A percentile compares a stretch with the other conserved stretches of the same genome.
These are phyloP conservation scores for Protobothrops mucrosquamatus DNA, from an alignment of 2,113 vertebrate genomes.

Conservation along the genomic window DNA sequence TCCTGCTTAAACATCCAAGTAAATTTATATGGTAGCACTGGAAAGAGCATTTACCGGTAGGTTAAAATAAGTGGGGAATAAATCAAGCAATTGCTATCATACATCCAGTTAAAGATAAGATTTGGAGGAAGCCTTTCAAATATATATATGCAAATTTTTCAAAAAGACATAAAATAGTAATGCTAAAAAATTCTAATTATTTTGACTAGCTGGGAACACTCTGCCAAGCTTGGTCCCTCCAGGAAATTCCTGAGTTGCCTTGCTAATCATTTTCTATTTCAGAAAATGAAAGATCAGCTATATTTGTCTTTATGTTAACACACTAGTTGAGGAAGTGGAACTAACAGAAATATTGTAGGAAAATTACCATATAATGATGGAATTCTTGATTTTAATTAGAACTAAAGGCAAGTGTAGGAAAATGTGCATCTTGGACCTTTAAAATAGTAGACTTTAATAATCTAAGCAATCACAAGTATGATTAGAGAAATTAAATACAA, in stretches of 20 bases:
- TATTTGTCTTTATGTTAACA: background rate
- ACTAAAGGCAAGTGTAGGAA: background rate
- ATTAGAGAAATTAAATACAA: background rate
- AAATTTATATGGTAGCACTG: background rate
- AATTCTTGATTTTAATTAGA: background rate
- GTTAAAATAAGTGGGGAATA: background rate
- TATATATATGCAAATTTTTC: background rate
- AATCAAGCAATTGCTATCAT: background rate
- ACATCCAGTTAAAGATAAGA: background rate
- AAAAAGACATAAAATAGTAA: background rate
- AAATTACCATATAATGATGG: background rate
- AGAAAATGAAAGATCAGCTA: background rate
- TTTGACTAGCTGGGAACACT: background rate
- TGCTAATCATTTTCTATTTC: background rate
- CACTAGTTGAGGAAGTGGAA: background rate
- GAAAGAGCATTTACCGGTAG: background rate
- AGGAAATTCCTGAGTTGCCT: background rate
- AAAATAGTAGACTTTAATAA: background rate
- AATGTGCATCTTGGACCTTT: background rate
- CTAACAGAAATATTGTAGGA: background rate
- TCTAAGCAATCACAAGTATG: background rate
- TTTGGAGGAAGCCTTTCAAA: background rate
- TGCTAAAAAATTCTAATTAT: background rate
- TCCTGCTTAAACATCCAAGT: background rate
- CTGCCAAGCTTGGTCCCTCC: background rate